phyloP scores from a whole-genome alignment of 2,797 vertebrate genomes.

The Enteromius anoplus region DNA sequence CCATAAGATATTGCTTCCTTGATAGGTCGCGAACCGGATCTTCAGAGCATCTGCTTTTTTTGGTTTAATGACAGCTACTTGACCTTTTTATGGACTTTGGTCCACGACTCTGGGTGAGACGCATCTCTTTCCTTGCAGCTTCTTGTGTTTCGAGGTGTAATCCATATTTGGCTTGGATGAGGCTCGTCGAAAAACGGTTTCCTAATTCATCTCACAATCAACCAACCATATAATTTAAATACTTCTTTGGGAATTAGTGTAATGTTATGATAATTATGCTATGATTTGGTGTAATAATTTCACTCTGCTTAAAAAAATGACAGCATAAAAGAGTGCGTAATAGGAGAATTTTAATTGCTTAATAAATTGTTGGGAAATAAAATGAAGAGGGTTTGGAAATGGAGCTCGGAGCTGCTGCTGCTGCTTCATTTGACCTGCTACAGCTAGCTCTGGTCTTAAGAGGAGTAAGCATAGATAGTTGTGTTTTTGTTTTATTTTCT shows the following conservation, averaged over 20 bases:
- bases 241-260: constrained; percentile 83
- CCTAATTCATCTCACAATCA: constrained; percentile 85
- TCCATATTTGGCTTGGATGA: constrained; percentile 68
- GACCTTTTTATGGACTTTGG: constrained; percentile 1
- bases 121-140: constrained; percentile 13
- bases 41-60: not conserved
- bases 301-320: constrained; percentile 65
- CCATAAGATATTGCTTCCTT: constrained; percentile 1
- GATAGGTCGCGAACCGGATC: not conserved
- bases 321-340: constrained; percentile 72
- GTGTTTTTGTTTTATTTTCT: not conserved
- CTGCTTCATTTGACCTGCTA: constrained; percentile 26
- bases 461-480: constrained; percentile 37
- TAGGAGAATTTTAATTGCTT: constrained; percentile 76
- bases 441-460: constrained; percentile 13
- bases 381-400: constrained; percentile 50
- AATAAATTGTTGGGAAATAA: constrained; percentile 73
- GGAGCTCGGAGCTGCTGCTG: constrained; percentile 25
- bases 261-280: constrained; percentile 82
- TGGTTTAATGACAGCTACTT: constrained; percentile 50
- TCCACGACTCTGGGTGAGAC: not conserved
- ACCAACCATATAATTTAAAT: constrained; percentile 86
- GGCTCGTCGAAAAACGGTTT: constrained; percentile 64
- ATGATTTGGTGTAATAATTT: constrained; percentile 79
- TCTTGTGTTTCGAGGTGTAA: constrained; percentile 50